Evolutionary conservation across 2,888 invertebrate genomes (phyloP).

Genomic region (Fabriciana adippe): DNA sequence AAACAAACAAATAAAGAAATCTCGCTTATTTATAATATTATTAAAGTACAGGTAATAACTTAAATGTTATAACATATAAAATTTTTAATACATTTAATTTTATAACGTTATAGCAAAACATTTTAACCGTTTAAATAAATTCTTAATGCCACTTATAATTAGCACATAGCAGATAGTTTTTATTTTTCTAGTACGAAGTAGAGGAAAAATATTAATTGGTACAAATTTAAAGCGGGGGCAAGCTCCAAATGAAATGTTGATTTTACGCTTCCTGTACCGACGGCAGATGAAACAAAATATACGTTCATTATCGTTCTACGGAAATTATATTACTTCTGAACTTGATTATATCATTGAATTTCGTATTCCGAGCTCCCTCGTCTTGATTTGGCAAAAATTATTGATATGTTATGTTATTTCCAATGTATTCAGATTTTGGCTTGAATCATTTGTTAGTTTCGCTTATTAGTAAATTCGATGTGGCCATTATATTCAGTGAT

Average conservation of each 20-base stretch:
- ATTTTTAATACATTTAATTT: background rate
- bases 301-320: constrained; percentile 75
- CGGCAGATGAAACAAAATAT: constrained; percentile 78
- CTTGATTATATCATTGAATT: constrained; percentile 61
- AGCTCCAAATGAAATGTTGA: constrained; percentile 68
- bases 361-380: constrained; percentile 16
- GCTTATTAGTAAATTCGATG: background rate
- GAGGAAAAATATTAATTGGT: constrained; percentile 65
- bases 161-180: constrained; percentile 45
- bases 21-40: background rate
- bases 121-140: constrained; percentile 12
- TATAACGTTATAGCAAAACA: constrained; percentile 7
- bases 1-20: no score
- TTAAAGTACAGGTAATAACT: background rate
- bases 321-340: constrained; percentile 73
- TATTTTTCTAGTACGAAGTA: constrained; percentile 42
- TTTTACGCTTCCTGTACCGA: constrained; percentile 53
- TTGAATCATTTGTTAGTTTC: background rate
- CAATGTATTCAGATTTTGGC: constrained; percentile 6
- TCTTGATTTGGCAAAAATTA: constrained; percentile 26
- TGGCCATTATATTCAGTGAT: background rate
- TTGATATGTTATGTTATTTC: constrained; percentile 12
- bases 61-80: background rate
- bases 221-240: constrained; percentile 60
- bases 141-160: constrained; percentile 40